Evolutionary conservation across 2,888 invertebrate species (phyloP), one percentile per base, ranked within the genome.

Genomic region (Limnephilus marmoratus): DNA sequence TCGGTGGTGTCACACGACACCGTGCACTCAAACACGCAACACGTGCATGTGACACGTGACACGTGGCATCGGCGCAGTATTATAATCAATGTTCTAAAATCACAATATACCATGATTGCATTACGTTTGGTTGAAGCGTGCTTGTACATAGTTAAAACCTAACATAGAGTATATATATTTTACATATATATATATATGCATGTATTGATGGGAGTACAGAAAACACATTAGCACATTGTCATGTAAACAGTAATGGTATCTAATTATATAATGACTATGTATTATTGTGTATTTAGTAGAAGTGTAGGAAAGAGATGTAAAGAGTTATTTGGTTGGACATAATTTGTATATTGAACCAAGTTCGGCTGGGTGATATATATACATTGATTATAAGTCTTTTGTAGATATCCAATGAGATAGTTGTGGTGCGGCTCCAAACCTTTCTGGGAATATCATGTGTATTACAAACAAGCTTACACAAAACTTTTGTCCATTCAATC

Each of bases 401-500:
- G 93, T 92, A 90, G 91, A 92, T 81, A 92, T 90, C 80, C 80
- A 90, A 86, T 92, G 89, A 91, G 90, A 45, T 92, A 91, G 92
- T 90, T 81, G 90, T 34, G 93, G 92, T 91, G 88, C 92, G 29
- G 53, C 87, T 92, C 90, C 34, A 29, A 37, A 29, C 41, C 4
- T 86, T 49, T 86, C 80, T 80, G 80, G 29, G 15, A 81, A 90
- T 90, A 88, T 68, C 68, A 41, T 7, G 3, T 24, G 68, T 68
- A 7, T 68, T 68, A 68, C 53, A 49, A 49, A 15, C 49, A 49
- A 49, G 18, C 53, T 3, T 9, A 68, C 7, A 68, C 7, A 68
- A 18, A 68, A 68, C 68, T 68, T 5, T 5, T 5, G 53, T 53
- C 53, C 18, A 53, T 53, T 53, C 53, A 53, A 53, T 53, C 18